Evolutionary conservation across 2,888 invertebrate genomes (phyloP).

Genomic region (Acronicta psi): DNA sequence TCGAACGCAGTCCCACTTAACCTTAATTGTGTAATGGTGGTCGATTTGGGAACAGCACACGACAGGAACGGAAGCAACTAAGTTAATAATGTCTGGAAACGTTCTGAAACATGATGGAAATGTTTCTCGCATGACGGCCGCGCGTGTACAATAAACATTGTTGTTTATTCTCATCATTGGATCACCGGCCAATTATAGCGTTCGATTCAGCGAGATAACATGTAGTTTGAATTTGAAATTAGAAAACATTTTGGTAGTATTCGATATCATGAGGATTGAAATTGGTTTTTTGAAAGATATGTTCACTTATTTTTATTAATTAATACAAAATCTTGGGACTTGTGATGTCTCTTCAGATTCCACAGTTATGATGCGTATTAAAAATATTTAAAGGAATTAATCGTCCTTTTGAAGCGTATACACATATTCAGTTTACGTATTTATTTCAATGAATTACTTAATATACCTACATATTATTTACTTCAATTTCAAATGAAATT

Average conservation of each 20-base stretch:
- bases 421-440: too few species aligned
- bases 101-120: conserved; percentile 71
- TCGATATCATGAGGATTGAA: background rate
- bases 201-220: conserved; percentile 45
- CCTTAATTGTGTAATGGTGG: conserved; percentile 59
- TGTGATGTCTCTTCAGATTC: background rate
- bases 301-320: too few species aligned
- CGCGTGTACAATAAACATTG: conserved; percentile 54
- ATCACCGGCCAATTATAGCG: conserved; percentile 54
- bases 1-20: conserved; percentile 56
- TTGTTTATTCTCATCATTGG: conserved; percentile 56
- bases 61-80: conserved; percentile 63
- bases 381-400: too few species aligned
- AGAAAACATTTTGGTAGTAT: conserved; percentile 20
- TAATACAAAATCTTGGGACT: background rate
- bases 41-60: conserved; percentile 58
- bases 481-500: too few species aligned
- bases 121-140: conserved; percentile 69
- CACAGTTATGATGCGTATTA: background rate
- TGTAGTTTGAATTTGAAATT: conserved; percentile 26
- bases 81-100: conserved; percentile 67
- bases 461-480: too few species aligned
- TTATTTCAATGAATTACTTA: too few species aligned
- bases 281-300: background rate
- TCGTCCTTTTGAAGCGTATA: too few species aligned